These are phyloP conservation scores for Myrmecobius fasciatus DNA, from an alignment of 2,113 vertebrate genomes.

Conservation along the genomic window DNA sequence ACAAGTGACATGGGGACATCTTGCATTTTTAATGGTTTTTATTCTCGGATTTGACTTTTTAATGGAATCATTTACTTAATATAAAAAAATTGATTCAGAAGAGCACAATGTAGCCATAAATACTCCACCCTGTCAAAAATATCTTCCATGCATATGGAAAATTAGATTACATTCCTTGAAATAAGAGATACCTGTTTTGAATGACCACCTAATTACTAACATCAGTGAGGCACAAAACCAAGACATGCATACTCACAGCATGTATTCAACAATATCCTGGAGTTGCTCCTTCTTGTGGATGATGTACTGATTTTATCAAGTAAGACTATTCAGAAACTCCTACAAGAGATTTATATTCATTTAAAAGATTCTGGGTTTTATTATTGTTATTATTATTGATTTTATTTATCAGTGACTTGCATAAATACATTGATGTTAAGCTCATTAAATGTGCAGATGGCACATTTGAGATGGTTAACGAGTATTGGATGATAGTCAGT, in stretches of 20 bases:
- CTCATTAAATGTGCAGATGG: neutral
- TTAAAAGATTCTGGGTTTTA: neutral
- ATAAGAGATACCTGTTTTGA: neutral
- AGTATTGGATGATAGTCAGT: neutral
- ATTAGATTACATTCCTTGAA: neutral
- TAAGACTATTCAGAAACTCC: neutral
- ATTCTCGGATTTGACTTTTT: neutral
- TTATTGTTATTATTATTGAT: neutral
- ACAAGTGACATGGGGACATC: neutral
- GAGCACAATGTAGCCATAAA: neutral
- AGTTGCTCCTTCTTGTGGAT: neutral
- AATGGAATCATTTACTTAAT: neutral
- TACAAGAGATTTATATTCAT: neutral
- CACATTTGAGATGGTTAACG: neutral
- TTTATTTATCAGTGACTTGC: neutral
- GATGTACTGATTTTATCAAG: neutral
- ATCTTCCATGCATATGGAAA: neutral
- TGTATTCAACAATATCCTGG: neutral
- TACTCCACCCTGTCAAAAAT: neutral
- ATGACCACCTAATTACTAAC: neutral
- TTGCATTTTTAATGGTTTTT: neutral
- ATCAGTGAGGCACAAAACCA: neutral
- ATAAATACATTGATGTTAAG: neutral
- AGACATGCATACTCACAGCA: neutral
- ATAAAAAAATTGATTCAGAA: neutral